Evolutionary conservation across 1,140 invertebrate genomes (phyloP).

Genomic region (Pseudoatta argentina): DNA sequence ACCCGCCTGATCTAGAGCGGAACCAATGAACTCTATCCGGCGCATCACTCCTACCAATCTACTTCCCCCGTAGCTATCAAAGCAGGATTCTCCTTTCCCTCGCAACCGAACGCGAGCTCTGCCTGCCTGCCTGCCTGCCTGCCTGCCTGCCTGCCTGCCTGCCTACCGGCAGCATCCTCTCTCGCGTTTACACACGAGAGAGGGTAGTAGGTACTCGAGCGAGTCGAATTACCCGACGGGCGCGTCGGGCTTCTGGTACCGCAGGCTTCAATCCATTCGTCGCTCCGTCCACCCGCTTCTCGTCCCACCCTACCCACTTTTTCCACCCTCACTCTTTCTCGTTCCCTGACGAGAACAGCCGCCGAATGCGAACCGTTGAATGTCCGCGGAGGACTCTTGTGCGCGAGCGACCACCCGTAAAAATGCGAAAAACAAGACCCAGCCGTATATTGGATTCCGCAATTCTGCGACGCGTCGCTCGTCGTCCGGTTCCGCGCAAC

Average conservation of each 20-base stretch:
- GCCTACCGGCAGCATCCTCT: conserved; percentile 47
- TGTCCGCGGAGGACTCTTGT: conserved; percentile 44
- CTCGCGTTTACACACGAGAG: conserved; percentile 66
- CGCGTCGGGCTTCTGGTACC: conserved; percentile 78
- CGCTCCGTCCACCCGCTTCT: conserved; percentile 68
- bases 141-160: conserved; percentile 31
- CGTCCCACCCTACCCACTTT: conserved; percentile 62
- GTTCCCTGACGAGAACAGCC: conserved; percentile 8
- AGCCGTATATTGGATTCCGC: conserved; percentile 14
- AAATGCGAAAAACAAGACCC: conserved; percentile 41
- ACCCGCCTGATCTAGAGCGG: conserved; percentile 77
- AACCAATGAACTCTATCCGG: conserved; percentile 83
- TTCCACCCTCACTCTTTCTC: conserved; percentile 2
- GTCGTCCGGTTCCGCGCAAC: conserved; percentile 19
- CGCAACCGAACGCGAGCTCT: conserved; percentile 48
- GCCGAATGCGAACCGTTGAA: conserved; percentile 36
- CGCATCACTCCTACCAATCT: conserved; percentile 81
- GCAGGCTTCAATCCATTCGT: conserved; percentile 80
- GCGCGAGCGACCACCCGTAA: conserved; percentile 43
- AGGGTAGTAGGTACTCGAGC: conserved; percentile 81
- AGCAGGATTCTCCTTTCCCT: conserved; percentile 76
- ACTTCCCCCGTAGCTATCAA: conserved; percentile 83
- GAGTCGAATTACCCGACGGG: conserved; percentile 82
- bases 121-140: conserved; percentile 1
- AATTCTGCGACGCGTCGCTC: conserved; percentile 33